phyloP scores from a whole-genome alignment of 2,888 invertebrate genomes.

The Trichopria drosophilae region DNA sequence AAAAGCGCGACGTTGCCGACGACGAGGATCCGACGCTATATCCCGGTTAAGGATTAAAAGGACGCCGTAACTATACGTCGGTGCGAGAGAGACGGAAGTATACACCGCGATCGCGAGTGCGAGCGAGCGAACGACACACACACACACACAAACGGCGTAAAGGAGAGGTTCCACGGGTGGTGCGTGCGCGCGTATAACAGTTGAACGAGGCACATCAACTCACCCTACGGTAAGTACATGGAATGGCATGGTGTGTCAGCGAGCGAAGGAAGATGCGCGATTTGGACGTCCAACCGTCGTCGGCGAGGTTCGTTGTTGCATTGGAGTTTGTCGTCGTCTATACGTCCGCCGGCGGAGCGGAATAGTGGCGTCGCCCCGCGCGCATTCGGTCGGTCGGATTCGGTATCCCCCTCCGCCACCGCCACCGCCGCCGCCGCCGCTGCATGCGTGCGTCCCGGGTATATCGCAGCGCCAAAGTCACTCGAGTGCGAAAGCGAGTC shows the following conservation, averaged over 20 bases:
- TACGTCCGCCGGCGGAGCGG: no score
- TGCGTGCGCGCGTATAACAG: conserved; percentile 47
- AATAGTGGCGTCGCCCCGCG: conserved; percentile 7
- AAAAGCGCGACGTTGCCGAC: no score
- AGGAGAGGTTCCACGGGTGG: no score
- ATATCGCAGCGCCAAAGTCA: conserved; percentile 30
- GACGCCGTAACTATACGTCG: no score
- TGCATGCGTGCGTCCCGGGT: conserved; percentile 34
- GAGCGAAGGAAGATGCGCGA: conserved; percentile 34
- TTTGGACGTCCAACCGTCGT: conserved; percentile 63
- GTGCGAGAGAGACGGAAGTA: no score
- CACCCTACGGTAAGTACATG: conserved; percentile 72
- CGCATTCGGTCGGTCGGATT: conserved; percentile 24
- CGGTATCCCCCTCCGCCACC: conserved; percentile 16
- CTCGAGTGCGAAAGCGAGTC: no score
- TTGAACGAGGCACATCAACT: conserved; percentile 59
- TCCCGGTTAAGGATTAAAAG: no score
- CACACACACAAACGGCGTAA: no score
- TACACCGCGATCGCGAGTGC: no score
- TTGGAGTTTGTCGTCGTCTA: no score
- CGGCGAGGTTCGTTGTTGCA: no score
- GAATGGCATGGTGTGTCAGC: conserved; percentile 27
- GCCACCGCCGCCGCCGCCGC: conserved; percentile 14
- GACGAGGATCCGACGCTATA: neutral
- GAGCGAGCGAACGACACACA: no score